Conservation (phyloP, 2,888 invertebrate genomes). For the Achlya flavicornis region DNA sequence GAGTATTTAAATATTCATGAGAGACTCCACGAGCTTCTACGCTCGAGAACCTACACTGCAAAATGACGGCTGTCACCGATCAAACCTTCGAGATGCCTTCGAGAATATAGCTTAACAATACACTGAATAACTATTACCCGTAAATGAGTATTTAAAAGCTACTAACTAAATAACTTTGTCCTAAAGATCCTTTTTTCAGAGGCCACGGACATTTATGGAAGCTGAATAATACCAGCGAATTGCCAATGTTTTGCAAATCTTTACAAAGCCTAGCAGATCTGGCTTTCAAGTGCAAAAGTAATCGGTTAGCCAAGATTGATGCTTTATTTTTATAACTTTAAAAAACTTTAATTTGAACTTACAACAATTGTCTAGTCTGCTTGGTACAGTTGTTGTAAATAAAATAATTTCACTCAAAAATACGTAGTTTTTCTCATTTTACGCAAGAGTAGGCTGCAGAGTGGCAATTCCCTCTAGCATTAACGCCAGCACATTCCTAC, state of each 20-base stretch:
- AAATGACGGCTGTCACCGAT: constrained; percentile 66
- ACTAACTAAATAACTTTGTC: no score
- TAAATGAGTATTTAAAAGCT: neutral
- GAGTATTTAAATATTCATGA: constrained; percentile 78
- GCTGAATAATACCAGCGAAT: no score
- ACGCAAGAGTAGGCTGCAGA: neutral
- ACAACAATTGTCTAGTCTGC: no score
- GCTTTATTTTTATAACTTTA: no score
- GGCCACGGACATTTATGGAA: no score
- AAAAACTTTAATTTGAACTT: no score
- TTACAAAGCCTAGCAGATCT: no score
- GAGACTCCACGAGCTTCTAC: constrained; percentile 42
- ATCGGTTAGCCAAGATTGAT: no score
- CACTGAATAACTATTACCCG: constrained; percentile 18
- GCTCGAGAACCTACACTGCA: constrained; percentile 50
- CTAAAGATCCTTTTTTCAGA: no score
- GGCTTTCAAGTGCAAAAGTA: no score
- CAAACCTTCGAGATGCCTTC: constrained; percentile 29
- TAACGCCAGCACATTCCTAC: neutral
- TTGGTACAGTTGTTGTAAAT: neutral
- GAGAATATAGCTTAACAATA: constrained; percentile 25
- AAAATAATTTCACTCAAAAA: neutral
- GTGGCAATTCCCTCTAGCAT: neutral
- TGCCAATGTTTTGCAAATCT: no score
- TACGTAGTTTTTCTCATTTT: neutral